Conservation (phyloP, 2,113 vertebrate genomes). For the Mormoops blainvillei region DNA sequence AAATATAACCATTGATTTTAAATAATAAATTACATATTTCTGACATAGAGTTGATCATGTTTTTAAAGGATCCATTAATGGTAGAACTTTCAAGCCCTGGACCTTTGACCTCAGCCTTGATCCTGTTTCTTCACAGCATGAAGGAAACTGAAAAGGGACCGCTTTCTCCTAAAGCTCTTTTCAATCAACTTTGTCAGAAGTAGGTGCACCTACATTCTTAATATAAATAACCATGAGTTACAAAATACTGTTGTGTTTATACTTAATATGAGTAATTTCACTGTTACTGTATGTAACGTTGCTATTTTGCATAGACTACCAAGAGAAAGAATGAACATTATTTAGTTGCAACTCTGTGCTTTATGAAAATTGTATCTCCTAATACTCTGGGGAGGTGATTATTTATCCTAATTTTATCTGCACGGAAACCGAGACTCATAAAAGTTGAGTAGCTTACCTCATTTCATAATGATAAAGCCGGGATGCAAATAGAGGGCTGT, state of each 20-base stretch:
- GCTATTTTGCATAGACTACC: not conserved
- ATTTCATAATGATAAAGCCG: not conserved
- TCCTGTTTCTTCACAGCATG: constrained; percentile 96
- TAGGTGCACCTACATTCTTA: constrained; percentile 76
- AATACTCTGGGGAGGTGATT: not conserved
- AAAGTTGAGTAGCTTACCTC: not conserved
- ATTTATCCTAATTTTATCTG: not conserved
- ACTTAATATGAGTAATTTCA: not conserved
- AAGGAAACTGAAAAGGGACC: constrained; percentile 92
- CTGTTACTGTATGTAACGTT: not conserved
- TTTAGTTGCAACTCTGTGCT: not conserved
- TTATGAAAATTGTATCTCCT: not conserved
- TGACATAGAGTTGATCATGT: constrained; percentile 66
- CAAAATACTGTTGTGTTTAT: not conserved
- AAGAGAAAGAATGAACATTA: not conserved
- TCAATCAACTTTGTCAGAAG: constrained; percentile 98
- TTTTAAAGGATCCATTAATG: constrained; percentile 87
- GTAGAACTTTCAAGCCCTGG: constrained; percentile 90
- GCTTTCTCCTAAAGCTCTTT: constrained; percentile 93
- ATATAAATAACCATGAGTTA: not conserved
- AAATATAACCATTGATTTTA: constrained; percentile 19
- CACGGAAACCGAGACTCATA: not conserved
- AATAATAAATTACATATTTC: not conserved
- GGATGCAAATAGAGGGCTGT: not conserved
- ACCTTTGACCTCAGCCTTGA: constrained; percentile 95